These are phyloP conservation scores for Rhincodon typus DNA, from an alignment of 2,797 vertebrate species.

Conservation along the genomic window DNA sequence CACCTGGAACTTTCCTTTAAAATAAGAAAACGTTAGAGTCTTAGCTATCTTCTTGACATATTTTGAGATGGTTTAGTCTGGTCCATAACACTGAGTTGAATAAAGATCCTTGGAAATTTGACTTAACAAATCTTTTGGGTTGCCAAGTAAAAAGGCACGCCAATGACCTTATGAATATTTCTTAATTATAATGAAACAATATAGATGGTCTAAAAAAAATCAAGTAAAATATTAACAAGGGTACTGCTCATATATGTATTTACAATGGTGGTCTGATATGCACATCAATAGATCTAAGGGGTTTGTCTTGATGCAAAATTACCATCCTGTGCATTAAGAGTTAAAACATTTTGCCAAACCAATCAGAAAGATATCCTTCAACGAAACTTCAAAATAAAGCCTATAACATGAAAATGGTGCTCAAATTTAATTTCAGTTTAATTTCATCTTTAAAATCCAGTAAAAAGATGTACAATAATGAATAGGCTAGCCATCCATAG, in stretches of 20 bases:
- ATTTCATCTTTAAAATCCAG: background rate
- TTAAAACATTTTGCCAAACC: background rate
- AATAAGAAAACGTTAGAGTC: too few relatives aligned
- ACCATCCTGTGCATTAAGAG: background rate
- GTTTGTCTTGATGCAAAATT: background rate
- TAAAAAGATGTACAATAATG: background rate
- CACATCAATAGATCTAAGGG: background rate
- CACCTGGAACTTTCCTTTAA: too few relatives aligned
- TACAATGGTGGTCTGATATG: background rate
- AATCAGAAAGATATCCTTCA: background rate
- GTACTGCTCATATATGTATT: background rate
- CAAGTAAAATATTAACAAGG: background rate
- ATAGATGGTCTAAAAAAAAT: background rate
- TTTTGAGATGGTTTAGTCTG: too few relatives aligned
- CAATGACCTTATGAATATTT: background rate
- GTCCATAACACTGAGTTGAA: background rate
- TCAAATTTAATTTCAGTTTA: slow-evolving; percentile 9
- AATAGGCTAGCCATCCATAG: background rate
- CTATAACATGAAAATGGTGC: background rate
- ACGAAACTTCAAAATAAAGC: background rate
- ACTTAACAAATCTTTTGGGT: background rate
- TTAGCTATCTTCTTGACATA: too few relatives aligned
- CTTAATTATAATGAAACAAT: background rate
- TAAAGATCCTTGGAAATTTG: background rate
- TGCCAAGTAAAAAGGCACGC: background rate